phyloP scores from a whole-genome alignment of 2,113 vertebrate species.

The Empidonax traillii region DNA sequence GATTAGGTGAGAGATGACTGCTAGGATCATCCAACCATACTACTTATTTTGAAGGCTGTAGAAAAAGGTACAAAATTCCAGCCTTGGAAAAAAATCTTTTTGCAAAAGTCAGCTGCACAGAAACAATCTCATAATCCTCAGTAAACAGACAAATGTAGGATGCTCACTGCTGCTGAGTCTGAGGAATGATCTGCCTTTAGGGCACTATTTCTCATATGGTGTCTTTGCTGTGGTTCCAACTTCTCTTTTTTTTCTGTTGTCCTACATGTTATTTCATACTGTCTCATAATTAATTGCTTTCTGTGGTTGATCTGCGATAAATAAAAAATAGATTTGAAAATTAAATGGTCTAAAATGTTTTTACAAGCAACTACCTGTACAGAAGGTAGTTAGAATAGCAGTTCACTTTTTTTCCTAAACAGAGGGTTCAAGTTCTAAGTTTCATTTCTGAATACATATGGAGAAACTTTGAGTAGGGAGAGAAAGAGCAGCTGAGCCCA shows the following conservation, averaged over 20 bases:
- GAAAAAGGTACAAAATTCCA: neutral
- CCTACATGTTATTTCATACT: neutral
- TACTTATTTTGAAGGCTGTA: neutral
- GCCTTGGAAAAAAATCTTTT: neutral
- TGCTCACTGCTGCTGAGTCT: neutral
- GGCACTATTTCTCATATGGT: neutral
- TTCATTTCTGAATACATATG: neutral
- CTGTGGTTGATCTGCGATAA: neutral
- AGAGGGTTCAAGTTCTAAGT: neutral
- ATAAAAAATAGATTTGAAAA: neutral
- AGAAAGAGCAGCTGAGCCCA: neutral
- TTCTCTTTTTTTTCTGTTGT: neutral
- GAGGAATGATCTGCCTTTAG: neutral
- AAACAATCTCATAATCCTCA: neutral
- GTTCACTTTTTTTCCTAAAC: neutral
- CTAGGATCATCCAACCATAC: neutral
- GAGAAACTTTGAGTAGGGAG: neutral
- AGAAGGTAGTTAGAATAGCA: neutral
- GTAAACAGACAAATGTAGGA: neutral
- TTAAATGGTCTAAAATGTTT: neutral
- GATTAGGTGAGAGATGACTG: conserved; percentile 11
- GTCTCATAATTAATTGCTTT: neutral
- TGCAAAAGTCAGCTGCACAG: neutral
- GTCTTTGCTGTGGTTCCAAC: neutral
- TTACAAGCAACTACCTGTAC: neutral